Conservation (phyloP, 2,888 invertebrate genomes). For the Xestobium rufovillosum region DNA sequence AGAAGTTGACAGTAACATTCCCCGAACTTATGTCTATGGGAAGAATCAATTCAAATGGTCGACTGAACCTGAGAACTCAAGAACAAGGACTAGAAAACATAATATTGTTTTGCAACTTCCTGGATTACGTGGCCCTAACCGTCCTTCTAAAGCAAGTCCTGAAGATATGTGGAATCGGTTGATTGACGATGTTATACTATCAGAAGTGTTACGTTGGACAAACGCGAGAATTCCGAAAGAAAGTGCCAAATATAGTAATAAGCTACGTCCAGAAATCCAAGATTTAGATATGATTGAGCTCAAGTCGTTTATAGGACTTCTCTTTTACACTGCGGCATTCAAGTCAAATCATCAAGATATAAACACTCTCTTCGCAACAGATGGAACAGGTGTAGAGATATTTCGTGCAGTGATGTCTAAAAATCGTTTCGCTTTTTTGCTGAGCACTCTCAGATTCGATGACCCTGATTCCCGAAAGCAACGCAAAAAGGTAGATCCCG, state of each 20-base stretch:
- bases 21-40: background rate
- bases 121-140: conserved; percentile 5
- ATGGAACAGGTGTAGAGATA: background rate
- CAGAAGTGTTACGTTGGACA: too few species aligned
- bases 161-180: conserved; percentile 8
- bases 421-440: conserved; percentile 8
- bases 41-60: conserved; percentile 5
- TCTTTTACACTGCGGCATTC: background rate
- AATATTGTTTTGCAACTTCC: conserved; percentile 1
- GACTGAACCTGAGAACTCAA: conserved; percentile 1
- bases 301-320: too few species aligned
- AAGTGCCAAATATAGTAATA: too few species aligned
- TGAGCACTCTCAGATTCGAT: conserved; percentile 4
- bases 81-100: background rate
- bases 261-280: too few species aligned
- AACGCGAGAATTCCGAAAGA: too few species aligned
- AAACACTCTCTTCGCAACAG: too few species aligned
- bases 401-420: background rate
- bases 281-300: too few species aligned
- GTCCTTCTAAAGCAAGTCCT: background rate
- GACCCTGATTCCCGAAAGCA: conserved; percentile 5
- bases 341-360: background rate
- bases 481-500: conserved; percentile 1
- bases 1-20: background rate
- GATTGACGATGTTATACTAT: conserved; percentile 4